Evolutionary conservation across 2,113 vertebrate species (phyloP).

Genomic region (Chunga burmeisteri): DNA sequence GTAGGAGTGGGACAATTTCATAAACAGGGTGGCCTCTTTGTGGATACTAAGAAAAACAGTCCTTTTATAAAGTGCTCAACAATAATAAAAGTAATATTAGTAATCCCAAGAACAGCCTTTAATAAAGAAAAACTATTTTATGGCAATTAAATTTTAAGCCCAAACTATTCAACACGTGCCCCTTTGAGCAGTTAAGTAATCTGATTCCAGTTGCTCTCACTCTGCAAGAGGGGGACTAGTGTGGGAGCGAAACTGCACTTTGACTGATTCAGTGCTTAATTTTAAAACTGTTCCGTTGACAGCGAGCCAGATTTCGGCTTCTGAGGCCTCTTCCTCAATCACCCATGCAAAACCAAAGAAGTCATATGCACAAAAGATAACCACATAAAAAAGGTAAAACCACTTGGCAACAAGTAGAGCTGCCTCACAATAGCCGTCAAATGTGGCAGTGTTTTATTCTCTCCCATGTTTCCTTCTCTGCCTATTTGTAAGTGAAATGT

Average conservation of each 20-base stretch:
- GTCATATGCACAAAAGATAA: neutral
- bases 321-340: slow-evolving; percentile 19
- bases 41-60: neutral
- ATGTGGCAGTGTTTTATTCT: neutral
- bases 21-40: neutral
- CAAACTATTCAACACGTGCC: neutral
- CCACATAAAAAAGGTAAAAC: neutral
- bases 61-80: neutral
- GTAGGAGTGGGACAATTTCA: neutral
- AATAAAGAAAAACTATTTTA: neutral
- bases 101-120: neutral
- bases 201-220: neutral
- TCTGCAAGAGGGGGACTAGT: neutral
- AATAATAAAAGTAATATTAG: neutral
- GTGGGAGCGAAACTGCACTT: neutral
- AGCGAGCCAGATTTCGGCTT: neutral
- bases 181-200: neutral
- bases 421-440: neutral
- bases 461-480: neutral
- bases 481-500: neutral
- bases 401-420: neutral
- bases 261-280: slow-evolving; percentile 8
- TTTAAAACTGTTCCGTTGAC: neutral
- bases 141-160: neutral
- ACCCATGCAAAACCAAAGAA: neutral